phyloP scores from a whole-genome alignment of 2,113 vertebrate species.

The Prunella fulvescens region DNA sequence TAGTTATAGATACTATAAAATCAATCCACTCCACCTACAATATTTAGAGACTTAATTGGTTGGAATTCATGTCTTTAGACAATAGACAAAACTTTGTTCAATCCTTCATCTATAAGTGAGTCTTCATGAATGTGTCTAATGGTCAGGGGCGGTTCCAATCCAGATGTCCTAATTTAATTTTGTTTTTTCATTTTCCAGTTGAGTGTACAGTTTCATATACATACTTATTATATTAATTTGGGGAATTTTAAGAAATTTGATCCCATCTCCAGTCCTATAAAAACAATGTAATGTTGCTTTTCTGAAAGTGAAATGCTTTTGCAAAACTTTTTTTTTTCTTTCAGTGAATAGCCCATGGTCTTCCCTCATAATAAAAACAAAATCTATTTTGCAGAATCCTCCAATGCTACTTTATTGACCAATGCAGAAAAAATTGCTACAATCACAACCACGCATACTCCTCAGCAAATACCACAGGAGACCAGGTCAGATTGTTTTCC shows the following conservation, averaged over 20 bases:
- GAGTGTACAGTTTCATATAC: not conserved
- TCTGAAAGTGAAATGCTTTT: not conserved
- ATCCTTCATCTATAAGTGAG: not conserved
- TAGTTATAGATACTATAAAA: not conserved
- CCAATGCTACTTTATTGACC: slow-evolving; percentile 95
- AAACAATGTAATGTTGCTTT: not conserved
- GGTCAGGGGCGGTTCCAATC: not conserved
- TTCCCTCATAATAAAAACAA: not conserved
- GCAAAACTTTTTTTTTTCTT: not conserved
- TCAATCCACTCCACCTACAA: not conserved
- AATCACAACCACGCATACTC: slow-evolving; percentile 94
- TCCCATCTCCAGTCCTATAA: not conserved
- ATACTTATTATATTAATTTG: not conserved
- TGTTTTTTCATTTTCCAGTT: not conserved
- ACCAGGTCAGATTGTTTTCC: slow-evolving; percentile 80
- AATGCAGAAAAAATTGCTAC: slow-evolving; percentile 99
- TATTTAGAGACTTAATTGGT: not conserved
- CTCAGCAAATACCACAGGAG: slow-evolving; percentile 89
- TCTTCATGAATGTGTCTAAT: not conserved
- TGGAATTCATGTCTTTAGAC: not conserved
- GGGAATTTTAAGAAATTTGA: not conserved
- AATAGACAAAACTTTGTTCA: not conserved
- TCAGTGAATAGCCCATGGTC: not conserved
- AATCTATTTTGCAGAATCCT: slow-evolving; percentile 84
- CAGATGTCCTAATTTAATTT: not conserved